phyloP scores from a whole-genome alignment of 2,797 vertebrate species.

The Zalophus californianus region DNA sequence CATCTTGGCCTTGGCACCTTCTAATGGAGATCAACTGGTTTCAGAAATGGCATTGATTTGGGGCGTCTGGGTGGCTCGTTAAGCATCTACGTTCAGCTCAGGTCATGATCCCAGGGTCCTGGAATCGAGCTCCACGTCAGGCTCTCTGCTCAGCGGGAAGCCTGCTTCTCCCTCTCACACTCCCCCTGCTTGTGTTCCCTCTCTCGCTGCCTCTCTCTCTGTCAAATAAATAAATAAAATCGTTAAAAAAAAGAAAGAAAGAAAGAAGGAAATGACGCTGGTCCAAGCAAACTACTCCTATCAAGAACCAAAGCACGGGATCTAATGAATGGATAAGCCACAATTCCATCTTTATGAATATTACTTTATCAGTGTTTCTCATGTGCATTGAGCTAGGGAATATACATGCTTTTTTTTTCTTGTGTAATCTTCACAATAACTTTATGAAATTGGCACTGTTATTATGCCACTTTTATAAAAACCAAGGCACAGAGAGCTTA shows the following conservation, averaged over 20 bases:
- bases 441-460: not conserved
- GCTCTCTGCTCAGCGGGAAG: too few relatives aligned
- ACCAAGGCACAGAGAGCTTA: not conserved
- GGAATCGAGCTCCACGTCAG: too few relatives aligned
- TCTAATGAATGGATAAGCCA: not conserved
- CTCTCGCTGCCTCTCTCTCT: too few relatives aligned
- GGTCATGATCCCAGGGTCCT: too few relatives aligned
- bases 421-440: not conserved
- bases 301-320: not conserved
- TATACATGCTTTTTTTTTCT: not conserved
- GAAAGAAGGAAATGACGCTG: not conserved
- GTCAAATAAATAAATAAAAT: too few relatives aligned
- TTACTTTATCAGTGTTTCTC: not conserved
- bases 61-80: too few relatives aligned
- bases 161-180: too few relatives aligned
- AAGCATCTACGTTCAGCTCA: too few relatives aligned
- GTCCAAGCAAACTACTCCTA: not conserved
- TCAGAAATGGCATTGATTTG: not conserved
- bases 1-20: not conserved
- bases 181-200: too few relatives aligned
- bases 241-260: too few relatives aligned
- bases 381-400: not conserved
- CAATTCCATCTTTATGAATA: not conserved
- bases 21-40: not conserved
- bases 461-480: not conserved